These are phyloP conservation scores for Piprites chloris DNA, from an alignment of 2,113 vertebrate species.

Conservation along the genomic window DNA sequence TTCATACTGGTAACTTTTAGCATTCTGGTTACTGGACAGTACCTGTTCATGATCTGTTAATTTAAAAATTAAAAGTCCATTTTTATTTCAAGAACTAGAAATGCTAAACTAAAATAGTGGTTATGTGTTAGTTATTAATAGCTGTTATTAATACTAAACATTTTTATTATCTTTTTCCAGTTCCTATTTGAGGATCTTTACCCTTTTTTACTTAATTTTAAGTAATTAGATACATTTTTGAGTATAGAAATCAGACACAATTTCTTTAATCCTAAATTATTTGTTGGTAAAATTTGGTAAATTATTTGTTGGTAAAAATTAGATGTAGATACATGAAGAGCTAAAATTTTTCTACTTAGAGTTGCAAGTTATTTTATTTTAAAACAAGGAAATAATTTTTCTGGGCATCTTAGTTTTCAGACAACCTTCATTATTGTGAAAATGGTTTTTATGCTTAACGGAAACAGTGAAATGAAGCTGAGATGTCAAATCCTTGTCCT, in stretches of 20 bases:
- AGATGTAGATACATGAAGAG: not conserved
- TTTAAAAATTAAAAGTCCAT: not conserved
- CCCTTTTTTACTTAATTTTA: not conserved
- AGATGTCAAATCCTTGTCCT: not conserved
- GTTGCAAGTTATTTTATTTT: not conserved
- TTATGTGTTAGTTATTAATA: not conserved
- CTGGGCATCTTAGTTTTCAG: not conserved
- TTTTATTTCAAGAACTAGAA: not conserved
- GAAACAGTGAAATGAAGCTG: not conserved
- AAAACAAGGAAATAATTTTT: not conserved
- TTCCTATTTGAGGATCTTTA: not conserved
- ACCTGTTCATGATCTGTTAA: not conserved
- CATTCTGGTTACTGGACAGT: not conserved
- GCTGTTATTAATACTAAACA: not conserved
- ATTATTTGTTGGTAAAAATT: not conserved
- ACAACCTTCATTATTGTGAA: not conserved
- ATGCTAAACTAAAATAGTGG: not conserved
- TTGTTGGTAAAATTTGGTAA: not conserved
- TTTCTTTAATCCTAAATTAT: not conserved
- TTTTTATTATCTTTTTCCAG: not conserved
- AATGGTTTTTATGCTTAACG: not conserved
- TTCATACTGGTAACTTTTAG: not conserved
- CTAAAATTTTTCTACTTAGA: not conserved
- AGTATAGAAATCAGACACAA: not conserved
- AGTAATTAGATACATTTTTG: not conserved